Evolutionary conservation across 2,113 vertebrate genomes (phyloP).

Genomic region (Tiliqua scincoides): DNA sequence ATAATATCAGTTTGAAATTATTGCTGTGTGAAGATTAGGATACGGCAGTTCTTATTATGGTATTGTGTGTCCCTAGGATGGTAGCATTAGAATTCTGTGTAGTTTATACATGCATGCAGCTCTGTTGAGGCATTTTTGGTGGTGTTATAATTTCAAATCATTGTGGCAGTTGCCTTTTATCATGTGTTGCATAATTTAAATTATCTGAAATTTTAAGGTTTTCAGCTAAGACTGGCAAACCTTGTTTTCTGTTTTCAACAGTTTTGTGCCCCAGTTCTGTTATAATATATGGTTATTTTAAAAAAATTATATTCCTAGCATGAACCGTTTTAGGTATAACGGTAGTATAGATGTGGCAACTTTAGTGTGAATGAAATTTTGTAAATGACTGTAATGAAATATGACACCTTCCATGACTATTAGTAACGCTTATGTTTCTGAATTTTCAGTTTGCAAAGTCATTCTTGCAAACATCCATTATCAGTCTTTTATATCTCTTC

Average conservation of each 20-base stretch:
- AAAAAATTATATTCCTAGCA: conserved; percentile 39
- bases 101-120: conserved; percentile 52
- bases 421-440: conserved; percentile 37
- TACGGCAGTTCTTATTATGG: conserved; percentile 80
- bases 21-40: conserved; percentile 91
- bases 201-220: conserved; percentile 16
- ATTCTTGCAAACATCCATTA: conserved; percentile 14
- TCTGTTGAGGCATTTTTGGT: conserved; percentile 36
- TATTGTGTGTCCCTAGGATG: conserved; percentile 76
- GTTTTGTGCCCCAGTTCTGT: neutral
- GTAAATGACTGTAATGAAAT: conserved; percentile 9
- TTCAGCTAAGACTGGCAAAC: conserved; percentile 15
- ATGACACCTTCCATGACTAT: neutral
- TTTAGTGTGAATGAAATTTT: neutral
- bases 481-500: conserved; percentile 26
- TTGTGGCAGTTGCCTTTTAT: conserved; percentile 1
- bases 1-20: conserved; percentile 89
- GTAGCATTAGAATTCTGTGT: conserved; percentile 54
- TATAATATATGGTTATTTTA: conserved; percentile 45
- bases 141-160: conserved; percentile 33
- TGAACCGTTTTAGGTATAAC: conserved; percentile 32
- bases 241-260: conserved; percentile 42
- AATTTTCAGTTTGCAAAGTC: conserved; percentile 8
- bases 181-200: neutral
- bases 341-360: conserved; percentile 34